phyloP scores from a whole-genome alignment of 2,113 vertebrate genomes.

The Martes martes region DNA sequence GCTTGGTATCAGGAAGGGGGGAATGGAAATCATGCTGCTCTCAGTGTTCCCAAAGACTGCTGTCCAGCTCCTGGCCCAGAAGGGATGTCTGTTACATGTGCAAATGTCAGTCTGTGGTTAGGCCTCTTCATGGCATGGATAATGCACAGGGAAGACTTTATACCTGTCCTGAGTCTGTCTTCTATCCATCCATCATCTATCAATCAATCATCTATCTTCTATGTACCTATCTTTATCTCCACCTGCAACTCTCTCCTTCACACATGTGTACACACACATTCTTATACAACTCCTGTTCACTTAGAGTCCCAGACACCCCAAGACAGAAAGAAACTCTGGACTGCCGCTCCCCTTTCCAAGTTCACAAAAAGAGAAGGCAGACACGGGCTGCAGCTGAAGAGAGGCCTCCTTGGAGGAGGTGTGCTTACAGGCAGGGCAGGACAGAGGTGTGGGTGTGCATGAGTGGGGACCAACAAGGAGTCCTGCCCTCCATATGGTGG shows the following conservation, averaged over 20 bases:
- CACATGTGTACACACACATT: not conserved
- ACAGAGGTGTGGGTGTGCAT: not conserved
- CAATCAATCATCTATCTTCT: not conserved
- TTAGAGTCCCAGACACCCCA: not conserved
- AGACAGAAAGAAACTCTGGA: not conserved
- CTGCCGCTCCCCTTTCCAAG: not conserved
- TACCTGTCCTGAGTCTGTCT: not conserved
- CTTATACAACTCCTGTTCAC: not conserved
- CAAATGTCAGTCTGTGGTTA: not conserved
- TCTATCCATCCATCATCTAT: not conserved
- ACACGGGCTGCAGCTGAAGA: not conserved
- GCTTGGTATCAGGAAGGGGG: not conserved
- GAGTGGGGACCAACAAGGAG: not conserved
- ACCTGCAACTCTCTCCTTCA: not conserved
- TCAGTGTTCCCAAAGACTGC: not conserved
- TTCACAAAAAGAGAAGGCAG: not conserved
- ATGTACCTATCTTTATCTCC: not conserved
- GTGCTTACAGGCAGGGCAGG: not conserved
- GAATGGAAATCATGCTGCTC: not conserved
- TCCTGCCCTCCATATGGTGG: not conserved
- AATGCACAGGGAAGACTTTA: not conserved
- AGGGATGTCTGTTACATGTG: fast-evolving
- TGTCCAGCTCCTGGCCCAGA: not conserved
- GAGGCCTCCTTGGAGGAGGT: not conserved
- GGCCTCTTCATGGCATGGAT: not conserved